Conservation (phyloP, 2,113 vertebrate species). For the Epinephelus lanceolatus region DNA sequence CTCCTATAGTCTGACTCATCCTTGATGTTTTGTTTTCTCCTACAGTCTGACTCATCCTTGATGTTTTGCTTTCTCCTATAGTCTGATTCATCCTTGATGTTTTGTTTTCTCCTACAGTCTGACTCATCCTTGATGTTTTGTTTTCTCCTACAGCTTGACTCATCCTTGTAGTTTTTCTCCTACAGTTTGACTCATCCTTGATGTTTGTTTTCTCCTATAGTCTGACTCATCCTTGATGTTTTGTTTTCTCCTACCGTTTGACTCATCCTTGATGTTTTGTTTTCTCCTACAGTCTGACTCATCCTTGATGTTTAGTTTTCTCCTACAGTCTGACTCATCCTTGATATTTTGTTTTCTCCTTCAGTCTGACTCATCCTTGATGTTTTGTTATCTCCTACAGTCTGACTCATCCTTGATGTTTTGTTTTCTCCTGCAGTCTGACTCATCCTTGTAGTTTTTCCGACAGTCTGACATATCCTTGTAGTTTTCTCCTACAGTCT, state of each 20-base stretch:
- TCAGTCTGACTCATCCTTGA: neutral
- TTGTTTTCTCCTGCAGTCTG: neutral
- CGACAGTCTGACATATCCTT: neutral
- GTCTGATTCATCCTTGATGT: neutral
- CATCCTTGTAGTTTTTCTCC: neutral
- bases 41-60: neutral
- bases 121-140: neutral
- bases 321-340: neutral
- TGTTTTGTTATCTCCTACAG: neutral
- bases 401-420: too few species aligned
- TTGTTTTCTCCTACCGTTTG: neutral
- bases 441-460: neutral
- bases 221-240: neutral
- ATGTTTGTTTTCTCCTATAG: too few species aligned
- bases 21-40: neutral
- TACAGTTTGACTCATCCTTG: neutral
- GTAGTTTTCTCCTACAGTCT: neutral
- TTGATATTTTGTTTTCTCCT: neutral
- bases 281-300: neutral
- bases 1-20: neutral
- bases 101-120: neutral
- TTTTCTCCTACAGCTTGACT: neutral
- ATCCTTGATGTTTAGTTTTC: neutral
- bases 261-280: neutral
- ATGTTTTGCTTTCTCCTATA: too few species aligned